phyloP scores from a whole-genome alignment of 53 echinoderm and acorn worm genomes.

The Apostichopus leukothele region DNA sequence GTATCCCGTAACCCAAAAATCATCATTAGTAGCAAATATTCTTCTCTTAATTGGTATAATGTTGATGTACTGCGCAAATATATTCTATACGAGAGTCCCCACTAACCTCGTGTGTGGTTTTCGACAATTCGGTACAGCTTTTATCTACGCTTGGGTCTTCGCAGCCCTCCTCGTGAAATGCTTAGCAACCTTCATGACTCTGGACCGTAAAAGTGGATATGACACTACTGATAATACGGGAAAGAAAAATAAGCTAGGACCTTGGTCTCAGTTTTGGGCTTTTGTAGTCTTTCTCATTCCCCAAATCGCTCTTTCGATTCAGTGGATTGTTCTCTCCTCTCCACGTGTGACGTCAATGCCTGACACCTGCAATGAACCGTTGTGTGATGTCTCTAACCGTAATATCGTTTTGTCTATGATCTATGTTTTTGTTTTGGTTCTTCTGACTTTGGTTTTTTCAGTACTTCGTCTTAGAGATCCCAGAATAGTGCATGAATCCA shows the following conservation, averaged over 20 bases:
- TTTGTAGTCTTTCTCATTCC: slow-evolving; percentile 30
- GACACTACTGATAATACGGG: not conserved
- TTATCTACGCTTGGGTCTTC: slow-evolving; percentile 49
- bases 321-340: slow-evolving; percentile 18
- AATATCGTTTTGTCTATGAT: slow-evolving; percentile 25
- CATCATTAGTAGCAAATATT: slow-evolving; percentile 28
- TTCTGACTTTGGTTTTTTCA: not conserved
- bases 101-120: slow-evolving; percentile 44
- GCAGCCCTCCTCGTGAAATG: slow-evolving; percentile 44
- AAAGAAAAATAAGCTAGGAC: not conserved
- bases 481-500: slow-evolving; percentile 31
- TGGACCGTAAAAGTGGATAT: not conserved
- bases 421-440: slow-evolving; percentile 28
- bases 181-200: not conserved
- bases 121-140: slow-evolving; percentile 49
- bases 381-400: not conserved
- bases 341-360: not conserved
- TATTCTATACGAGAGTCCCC: slow-evolving; percentile 44
- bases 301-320: slow-evolving; percentile 21
- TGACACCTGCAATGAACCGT: not conserved
- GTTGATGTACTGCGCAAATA: slow-evolving; percentile 41
- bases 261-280: not conserved
- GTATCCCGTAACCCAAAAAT: slow-evolving; percentile 1
- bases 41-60: slow-evolving; percentile 42
- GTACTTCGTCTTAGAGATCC: not conserved